These are phyloP conservation scores for Belgica antarctica DNA, from an alignment of 2,888 invertebrate species.

Conservation along the genomic window DNA sequence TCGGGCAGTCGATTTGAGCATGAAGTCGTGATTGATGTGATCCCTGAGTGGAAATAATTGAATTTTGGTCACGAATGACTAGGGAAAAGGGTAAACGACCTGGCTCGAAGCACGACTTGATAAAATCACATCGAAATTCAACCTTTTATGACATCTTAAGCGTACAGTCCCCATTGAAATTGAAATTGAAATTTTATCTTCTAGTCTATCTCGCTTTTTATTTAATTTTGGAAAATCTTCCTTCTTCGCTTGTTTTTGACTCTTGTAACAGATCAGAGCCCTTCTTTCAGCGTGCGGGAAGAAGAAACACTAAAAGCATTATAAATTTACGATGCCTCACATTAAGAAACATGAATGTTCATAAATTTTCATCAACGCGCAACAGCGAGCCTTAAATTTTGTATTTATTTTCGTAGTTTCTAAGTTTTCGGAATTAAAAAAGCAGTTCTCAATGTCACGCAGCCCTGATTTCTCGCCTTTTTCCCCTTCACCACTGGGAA, in stretches of 20 bases:
- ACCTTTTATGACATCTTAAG: no score
- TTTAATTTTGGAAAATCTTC: not conserved
- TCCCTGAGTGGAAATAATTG: no score
- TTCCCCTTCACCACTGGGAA: conserved; percentile 6
- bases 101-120: no score
- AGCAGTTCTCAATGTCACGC: conserved; percentile 26
- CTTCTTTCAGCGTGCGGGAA: not conserved
- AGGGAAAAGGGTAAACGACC: no score
- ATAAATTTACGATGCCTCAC: not conserved
- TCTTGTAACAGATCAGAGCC: not conserved
- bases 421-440: not conserved
- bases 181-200: no score
- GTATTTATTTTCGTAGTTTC: conserved; percentile 10
- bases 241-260: not conserved
- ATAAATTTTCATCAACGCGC: not conserved
- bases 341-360: not conserved
- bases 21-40: no score
- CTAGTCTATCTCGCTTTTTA: not conserved
- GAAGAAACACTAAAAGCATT: conserved; percentile 4
- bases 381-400: not conserved
- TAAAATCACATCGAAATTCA: no score
- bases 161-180: no score
- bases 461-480: conserved; percentile 40
- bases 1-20: no score
- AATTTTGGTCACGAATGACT: no score